phyloP scores from a whole-genome alignment of 2,888 invertebrate genomes.

The Iselma pallidipennis region DNA sequence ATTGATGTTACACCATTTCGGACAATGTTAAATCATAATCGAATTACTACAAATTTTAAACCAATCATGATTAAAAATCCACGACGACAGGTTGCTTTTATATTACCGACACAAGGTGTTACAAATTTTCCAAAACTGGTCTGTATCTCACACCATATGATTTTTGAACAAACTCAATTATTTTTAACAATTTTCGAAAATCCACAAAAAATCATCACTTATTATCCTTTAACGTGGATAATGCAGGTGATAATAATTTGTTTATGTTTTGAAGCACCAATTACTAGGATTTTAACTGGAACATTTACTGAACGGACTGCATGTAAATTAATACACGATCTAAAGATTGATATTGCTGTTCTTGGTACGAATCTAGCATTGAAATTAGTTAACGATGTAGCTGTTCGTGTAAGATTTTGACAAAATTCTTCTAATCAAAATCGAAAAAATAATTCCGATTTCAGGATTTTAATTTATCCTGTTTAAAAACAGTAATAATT shows the following conservation, averaged over 20 bases:
- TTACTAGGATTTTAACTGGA: constrained; percentile 39
- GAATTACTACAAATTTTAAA: constrained; percentile 28
- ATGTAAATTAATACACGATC: constrained; percentile 47
- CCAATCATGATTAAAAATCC: constrained; percentile 38
- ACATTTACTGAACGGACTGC: constrained; percentile 41
- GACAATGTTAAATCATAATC: no score
- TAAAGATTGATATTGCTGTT: constrained; percentile 41
- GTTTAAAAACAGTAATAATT: constrained; percentile 41
- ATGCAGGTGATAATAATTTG: constrained; percentile 42
- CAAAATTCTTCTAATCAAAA: not conserved
- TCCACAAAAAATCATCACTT: constrained; percentile 42
- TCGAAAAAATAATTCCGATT: constrained; percentile 7
- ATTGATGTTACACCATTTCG: no score
- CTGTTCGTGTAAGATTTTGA: constrained; percentile 40
- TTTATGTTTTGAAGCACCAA: constrained; percentile 37
- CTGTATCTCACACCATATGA: constrained; percentile 45
- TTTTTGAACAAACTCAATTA: no score
- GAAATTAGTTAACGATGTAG: constrained; percentile 38
- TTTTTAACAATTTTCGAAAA: no score
- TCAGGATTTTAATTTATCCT: constrained; percentile 46
- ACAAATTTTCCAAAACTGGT: constrained; percentile 41
- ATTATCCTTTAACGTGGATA: constrained; percentile 45
- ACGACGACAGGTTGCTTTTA: constrained; percentile 41
- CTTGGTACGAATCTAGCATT: constrained; percentile 42
- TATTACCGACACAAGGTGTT: constrained; percentile 45